A percentile compares a stretch with the other conserved stretches of the same genome.
Conservation (phyloP, 2,888 invertebrate genomes). For the Tethea ocularis region DNA sequence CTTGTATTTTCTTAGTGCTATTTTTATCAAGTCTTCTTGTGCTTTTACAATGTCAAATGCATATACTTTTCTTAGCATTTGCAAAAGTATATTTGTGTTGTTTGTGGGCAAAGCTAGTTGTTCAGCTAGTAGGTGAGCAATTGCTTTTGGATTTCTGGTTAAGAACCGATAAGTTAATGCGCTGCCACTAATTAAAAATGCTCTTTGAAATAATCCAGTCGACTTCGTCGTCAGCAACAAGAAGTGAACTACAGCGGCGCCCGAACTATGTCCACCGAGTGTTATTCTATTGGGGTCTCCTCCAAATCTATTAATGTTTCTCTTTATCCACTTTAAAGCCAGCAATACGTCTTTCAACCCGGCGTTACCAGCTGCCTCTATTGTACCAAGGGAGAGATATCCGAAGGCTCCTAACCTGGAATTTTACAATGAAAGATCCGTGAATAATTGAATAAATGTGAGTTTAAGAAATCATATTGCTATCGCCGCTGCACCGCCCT, state of each 20-base stretch:
- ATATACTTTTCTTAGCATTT: slow-evolving; percentile 26
- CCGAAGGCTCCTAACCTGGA: slow-evolving; percentile 57
- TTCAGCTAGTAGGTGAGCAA: slow-evolving; percentile 29
- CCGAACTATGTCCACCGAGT: slow-evolving; percentile 53
- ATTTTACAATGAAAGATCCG: slow-evolving; percentile 1
- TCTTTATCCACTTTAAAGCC: slow-evolving; percentile 48
- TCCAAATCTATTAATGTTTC: slow-evolving; percentile 48
- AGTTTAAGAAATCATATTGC: no score
- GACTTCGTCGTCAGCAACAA: slow-evolving; percentile 47
- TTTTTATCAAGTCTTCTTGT: slow-evolving; percentile 27
- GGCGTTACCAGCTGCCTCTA: slow-evolving; percentile 49
- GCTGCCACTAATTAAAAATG: slow-evolving; percentile 39
- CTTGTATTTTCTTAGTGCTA: slow-evolving; percentile 27
- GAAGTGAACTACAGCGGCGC: slow-evolving; percentile 47
- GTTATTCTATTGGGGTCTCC: slow-evolving; percentile 46
- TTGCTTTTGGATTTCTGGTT: slow-evolving; percentile 27
- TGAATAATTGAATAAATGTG: not conserved
- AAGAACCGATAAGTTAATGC: slow-evolving; percentile 37
- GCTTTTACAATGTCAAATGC: slow-evolving; percentile 36
- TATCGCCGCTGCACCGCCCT: not conserved
- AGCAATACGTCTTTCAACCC: slow-evolving; percentile 52
- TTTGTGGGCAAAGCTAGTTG: slow-evolving; percentile 26
- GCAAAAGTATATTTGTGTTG: slow-evolving; percentile 22
- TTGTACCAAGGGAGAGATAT: slow-evolving; percentile 46
- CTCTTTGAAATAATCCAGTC: slow-evolving; percentile 38